A percentile compares a stretch with the other conserved stretches of the same genome.
Evolutionary conservation across 2,797 vertebrate genomes (phyloP).

Genomic region (Florisuga fusca): DNA sequence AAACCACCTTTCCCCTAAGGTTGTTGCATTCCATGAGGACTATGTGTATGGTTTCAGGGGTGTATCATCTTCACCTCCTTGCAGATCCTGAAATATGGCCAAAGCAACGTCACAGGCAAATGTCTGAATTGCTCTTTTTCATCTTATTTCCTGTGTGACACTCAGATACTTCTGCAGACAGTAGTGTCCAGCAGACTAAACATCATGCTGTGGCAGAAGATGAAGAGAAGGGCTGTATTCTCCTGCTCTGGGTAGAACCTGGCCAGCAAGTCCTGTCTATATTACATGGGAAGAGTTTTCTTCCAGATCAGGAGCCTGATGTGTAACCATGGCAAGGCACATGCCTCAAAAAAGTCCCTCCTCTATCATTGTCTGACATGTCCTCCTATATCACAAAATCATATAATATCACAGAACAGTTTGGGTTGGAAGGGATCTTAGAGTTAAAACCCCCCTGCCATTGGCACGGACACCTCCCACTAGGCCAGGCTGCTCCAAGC

Average conservation of each 20-base stretch:
- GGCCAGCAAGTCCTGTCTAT: background rate
- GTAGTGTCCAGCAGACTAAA: background rate
- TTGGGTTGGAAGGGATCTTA: no score
- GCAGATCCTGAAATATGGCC: background rate
- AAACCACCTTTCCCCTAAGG: background rate
- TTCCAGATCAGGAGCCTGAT: background rate
- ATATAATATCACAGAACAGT: no score
- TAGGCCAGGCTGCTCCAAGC: no score
- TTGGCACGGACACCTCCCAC: no score
- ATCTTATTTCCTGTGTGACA: background rate
- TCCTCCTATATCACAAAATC: background rate
- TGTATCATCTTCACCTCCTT: background rate
- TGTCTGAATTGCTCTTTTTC: background rate
- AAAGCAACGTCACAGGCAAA: background rate
- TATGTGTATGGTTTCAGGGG: fast-evolving
- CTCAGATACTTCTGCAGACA: background rate
- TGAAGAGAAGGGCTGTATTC: background rate
- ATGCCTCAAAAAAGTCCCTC: background rate
- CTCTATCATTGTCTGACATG: background rate
- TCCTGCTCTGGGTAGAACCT: background rate
- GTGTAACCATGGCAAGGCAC: background rate
- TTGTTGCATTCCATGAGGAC: background rate
- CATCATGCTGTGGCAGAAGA: no score
- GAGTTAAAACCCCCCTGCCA: no score
- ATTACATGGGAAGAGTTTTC: background rate